Percentiles rank a stretch among this genome's conserved stretches.
Evolutionary conservation across 2,888 invertebrate genomes (phyloP).

Genomic region (Pterostichus madidus): DNA sequence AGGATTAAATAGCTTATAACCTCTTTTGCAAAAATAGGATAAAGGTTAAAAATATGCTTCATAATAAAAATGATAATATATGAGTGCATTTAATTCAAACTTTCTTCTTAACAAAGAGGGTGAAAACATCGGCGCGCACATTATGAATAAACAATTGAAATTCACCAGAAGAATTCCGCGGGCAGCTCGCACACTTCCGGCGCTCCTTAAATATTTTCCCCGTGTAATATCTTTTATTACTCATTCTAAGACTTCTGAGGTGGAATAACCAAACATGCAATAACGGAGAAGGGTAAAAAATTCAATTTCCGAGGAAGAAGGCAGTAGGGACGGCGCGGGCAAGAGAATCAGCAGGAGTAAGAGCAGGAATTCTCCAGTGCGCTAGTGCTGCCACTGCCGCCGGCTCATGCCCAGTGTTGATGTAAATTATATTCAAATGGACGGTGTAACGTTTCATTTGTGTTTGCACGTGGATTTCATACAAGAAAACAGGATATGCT

Average conservation of each 20-base stretch:
- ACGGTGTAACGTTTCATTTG: conserved; percentile 50
- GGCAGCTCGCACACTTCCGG: neutral
- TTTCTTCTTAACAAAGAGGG: neutral
- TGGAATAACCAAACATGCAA: conserved; percentile 57
- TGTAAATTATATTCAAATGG: conserved; percentile 64
- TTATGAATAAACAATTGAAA: conserved; percentile 40
- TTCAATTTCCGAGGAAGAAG: conserved; percentile 58
- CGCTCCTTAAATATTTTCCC: conserved; percentile 38
- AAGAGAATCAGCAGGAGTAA: neutral
- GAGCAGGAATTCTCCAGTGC: conserved; percentile 6
- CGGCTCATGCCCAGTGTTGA: conserved; percentile 21
- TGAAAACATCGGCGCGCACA: neutral
- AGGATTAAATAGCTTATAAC: too few species aligned
- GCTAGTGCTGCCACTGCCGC: conserved; percentile 7
- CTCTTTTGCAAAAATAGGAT: too few species aligned
- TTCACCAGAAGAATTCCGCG: conserved; percentile 14
- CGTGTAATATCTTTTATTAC: conserved; percentile 56
- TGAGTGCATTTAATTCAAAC: neutral
- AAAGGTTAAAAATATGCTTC: too few species aligned
- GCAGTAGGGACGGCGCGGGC: neutral
- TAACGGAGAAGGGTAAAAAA: conserved; percentile 61
- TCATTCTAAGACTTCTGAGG: conserved; percentile 57
- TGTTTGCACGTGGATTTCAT: conserved; percentile 30
- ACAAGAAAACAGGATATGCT: neutral
- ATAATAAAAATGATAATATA: too few species aligned